phyloP scores from a whole-genome alignment of 2,888 invertebrate species.

The Myopa tessellatipennis region DNA sequence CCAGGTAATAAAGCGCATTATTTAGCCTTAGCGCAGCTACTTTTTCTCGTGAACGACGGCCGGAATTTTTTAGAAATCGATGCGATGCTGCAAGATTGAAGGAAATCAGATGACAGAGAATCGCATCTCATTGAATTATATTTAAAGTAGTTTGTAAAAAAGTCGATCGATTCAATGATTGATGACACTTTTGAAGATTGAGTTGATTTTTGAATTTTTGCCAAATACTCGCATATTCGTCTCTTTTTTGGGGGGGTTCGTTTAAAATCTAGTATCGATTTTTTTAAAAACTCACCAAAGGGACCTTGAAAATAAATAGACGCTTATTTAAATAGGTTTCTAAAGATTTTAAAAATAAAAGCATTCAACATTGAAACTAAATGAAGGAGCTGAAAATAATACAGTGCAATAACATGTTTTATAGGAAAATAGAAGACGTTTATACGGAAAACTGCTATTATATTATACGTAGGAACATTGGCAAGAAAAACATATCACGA shows the following conservation, averaged over 20 bases:
- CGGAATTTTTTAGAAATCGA: conserved; percentile 59
- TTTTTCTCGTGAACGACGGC: conserved; percentile 61
- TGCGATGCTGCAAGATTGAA: conserved; percentile 54
- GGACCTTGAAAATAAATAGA: conserved; percentile 57
- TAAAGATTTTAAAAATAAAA: too few relatives aligned
- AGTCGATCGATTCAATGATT: too few relatives aligned
- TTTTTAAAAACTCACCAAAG: conserved; percentile 56
- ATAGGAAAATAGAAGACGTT: too few relatives aligned
- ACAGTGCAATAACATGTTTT: too few relatives aligned
- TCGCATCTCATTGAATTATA: not conserved
- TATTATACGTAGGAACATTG: too few relatives aligned
- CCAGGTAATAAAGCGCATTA: conserved; percentile 72
- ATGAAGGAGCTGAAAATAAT: too few relatives aligned
- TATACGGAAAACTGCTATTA: too few relatives aligned
- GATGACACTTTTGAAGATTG: not conserved
- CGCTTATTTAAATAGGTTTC: too few relatives aligned
- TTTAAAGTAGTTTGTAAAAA: not conserved
- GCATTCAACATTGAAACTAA: too few relatives aligned
- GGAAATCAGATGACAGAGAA: not conserved
- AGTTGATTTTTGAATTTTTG: conserved; percentile 39
- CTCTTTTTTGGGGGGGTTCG: not conserved
- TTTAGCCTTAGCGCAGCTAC: conserved; percentile 60
- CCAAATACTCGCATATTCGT: conserved; percentile 41
- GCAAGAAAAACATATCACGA: too few relatives aligned
- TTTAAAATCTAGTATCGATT: conserved; percentile 39